A percentile compares a stretch with the other conserved stretches of the same genome.
These are phyloP conservation scores for Pantala flavescens DNA, from an alignment of 1,140 invertebrate genomes.

Conservation along the genomic window DNA sequence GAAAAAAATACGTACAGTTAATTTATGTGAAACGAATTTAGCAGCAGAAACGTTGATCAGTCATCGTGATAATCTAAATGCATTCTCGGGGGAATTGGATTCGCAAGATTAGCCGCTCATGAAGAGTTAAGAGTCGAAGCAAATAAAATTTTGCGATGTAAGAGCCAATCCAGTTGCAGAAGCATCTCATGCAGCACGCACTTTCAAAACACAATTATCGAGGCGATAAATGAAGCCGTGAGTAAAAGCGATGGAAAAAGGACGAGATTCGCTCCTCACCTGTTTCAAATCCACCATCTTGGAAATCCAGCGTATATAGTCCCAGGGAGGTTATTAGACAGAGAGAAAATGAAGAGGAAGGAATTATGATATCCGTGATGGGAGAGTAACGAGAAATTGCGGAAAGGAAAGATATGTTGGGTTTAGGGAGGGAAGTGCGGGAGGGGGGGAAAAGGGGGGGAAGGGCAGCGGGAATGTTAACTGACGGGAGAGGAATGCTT, in stretches of 20 bases:
- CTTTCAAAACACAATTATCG: too few relatives aligned
- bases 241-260: background rate
- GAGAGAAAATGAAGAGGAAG: background rate
- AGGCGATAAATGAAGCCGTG: too few relatives aligned
- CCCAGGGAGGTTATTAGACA: background rate
- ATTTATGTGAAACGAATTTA: too few relatives aligned
- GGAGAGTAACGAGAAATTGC: background rate
- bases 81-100: too few relatives aligned
- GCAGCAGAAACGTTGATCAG: too few relatives aligned
- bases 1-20: too few relatives aligned
- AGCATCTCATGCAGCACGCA: too few relatives aligned
- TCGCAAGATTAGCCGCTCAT: too few relatives aligned
- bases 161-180: too few relatives aligned
- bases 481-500: background rate
- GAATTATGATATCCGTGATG: constrained; percentile 2
- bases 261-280: background rate
- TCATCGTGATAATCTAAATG: too few relatives aligned
- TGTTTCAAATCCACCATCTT: constrained; percentile 6
- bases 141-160: too few relatives aligned
- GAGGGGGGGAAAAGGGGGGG: background rate
- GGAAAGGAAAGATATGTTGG: background rate
- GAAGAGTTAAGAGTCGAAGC: too few relatives aligned
- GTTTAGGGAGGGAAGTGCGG: background rate
- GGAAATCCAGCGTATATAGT: background rate
- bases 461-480: background rate